Conservation (phyloP, 1,140 invertebrate species). For the Cryptotermes secundus region DNA sequence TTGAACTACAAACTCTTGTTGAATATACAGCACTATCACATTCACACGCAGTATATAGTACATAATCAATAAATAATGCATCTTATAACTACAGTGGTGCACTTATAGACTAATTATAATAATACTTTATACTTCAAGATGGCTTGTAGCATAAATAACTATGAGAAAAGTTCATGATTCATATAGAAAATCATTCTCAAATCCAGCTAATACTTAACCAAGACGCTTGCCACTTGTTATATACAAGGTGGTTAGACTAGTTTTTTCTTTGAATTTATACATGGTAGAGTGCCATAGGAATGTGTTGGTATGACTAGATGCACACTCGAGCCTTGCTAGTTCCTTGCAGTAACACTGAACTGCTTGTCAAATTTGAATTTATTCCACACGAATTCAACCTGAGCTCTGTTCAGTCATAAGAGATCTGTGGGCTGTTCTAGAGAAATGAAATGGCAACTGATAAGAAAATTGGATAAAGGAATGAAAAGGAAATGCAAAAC, state of each 20-base stretch:
- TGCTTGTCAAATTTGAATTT: not conserved
- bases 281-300: not conserved
- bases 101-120: slow-evolving; percentile 13
- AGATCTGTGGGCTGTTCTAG: too few species aligned
- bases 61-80: not conserved
- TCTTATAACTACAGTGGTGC: not conserved
- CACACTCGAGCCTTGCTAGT: not conserved
- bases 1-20: not conserved
- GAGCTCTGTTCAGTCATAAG: not conserved
- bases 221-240: not conserved
- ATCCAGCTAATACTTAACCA: not conserved
- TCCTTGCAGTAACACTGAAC: not conserved
- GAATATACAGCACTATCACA: not conserved
- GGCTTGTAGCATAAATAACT: not conserved
- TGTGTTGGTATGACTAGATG: not conserved
- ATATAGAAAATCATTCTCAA: not conserved
- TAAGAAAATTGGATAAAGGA: not conserved
- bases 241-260: not conserved
- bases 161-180: not conserved
- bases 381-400: not conserved
- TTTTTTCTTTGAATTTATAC: not conserved
- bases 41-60: not conserved
- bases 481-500: not conserved
- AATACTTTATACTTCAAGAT: not conserved
- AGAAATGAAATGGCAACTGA: not conserved